phyloP scores from a whole-genome alignment of 2,113 vertebrate species.

The Eidolon helvum region DNA sequence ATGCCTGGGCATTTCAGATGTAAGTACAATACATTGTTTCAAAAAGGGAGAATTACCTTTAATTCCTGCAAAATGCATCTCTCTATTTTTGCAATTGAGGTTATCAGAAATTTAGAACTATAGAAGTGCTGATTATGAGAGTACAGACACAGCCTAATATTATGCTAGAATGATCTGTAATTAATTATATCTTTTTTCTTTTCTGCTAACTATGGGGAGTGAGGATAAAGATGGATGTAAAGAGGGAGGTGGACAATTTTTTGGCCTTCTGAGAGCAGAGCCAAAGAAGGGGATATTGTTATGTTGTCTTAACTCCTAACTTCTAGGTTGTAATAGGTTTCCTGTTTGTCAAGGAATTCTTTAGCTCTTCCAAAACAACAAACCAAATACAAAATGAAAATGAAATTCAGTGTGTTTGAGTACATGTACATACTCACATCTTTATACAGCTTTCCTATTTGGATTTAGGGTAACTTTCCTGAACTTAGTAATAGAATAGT shows the following conservation, averaged over 20 bases:
- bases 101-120: neutral
- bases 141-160: neutral
- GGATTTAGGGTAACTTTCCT: neutral
- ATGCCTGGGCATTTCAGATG: neutral
- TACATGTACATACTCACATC: neutral
- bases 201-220: neutral
- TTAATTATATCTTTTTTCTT: neutral
- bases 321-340: conserved; percentile 21
- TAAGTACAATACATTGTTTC: neutral
- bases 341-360: neutral
- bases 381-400: neutral
- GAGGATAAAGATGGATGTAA: neutral
- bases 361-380: neutral
- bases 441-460: neutral
- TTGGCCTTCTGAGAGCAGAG: neutral
- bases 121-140: neutral
- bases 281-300: neutral
- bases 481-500: conserved; percentile 8
- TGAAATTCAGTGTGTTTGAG: neutral
- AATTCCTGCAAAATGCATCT: neutral
- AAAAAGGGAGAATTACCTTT: neutral
- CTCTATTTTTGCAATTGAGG: conserved; percentile 13
- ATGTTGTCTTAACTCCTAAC: neutral
- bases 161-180: neutral
- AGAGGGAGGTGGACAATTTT: neutral